phyloP scores from a whole-genome alignment of 2,797 vertebrate genomes.

The Aldrovandia affinis region DNA sequence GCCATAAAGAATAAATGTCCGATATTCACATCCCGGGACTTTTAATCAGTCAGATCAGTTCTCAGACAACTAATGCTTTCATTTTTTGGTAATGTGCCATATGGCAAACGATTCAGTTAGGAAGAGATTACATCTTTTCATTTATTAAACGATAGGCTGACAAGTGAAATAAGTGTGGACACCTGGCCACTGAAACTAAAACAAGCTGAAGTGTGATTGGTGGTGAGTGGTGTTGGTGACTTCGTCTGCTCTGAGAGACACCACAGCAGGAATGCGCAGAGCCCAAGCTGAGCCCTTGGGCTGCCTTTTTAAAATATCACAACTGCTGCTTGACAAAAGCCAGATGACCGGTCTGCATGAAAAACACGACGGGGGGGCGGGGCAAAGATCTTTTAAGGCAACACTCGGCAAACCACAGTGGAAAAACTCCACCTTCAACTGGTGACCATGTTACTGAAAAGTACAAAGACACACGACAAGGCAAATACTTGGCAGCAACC shows the following conservation, averaged over 20 bases:
- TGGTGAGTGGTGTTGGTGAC: background rate
- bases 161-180: too few relatives aligned
- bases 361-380: background rate
- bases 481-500: too few relatives aligned
- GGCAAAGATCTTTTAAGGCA: background rate
- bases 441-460: background rate
- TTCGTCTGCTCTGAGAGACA: background rate
- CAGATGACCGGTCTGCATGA: background rate
- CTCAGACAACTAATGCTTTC: too few relatives aligned
- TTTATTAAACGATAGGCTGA: too few relatives aligned
- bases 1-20: too few relatives aligned
- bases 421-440: background rate
- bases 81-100: too few relatives aligned
- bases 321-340: background rate
- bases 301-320: background rate
- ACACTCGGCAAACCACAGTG: background rate
- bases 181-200: too few relatives aligned
- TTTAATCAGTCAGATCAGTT: too few relatives aligned
- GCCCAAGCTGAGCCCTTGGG: background rate
- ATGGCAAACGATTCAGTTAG: too few relatives aligned
- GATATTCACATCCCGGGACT: too few relatives aligned
- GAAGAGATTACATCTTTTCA: too few relatives aligned
- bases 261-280: background rate
- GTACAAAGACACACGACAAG: background rate
- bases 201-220: background rate